Percentiles rank a stretch among this genome's conserved stretches.
phyloP scores from a whole-genome alignment of 53 echinoderm and acorn worm genomes.

The Echinometra lucunter region DNA sequence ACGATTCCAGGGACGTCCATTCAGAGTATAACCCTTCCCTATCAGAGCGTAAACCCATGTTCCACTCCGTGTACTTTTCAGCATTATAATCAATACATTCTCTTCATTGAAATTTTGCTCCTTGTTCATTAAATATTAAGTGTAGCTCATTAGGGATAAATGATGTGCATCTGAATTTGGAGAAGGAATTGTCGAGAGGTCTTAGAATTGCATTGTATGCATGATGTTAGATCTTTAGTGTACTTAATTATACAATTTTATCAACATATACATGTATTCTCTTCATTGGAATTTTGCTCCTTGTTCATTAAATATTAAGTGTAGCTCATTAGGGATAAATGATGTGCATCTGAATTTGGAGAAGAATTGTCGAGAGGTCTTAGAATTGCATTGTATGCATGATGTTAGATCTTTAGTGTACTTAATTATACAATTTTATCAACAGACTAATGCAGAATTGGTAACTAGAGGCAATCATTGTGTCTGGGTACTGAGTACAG shows the following conservation, averaged over 20 bases:
- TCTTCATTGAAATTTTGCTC: slow-evolving; percentile 31
- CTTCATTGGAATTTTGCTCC: slow-evolving; percentile 21
- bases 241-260: background rate
- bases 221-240: background rate
- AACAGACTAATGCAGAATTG: background rate
- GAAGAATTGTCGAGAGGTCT: background rate
- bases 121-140: slow-evolving; percentile 42
- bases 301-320: slow-evolving; percentile 45
- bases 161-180: background rate
- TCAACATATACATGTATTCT: no score
- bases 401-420: background rate
- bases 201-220: background rate
- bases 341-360: background rate
- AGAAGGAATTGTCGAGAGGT: background rate
- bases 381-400: background rate
- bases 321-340: slow-evolving; percentile 7
- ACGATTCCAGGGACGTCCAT: slow-evolving; percentile 33
- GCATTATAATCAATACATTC: slow-evolving; percentile 34
- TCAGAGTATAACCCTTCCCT: background rate
- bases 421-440: background rate
- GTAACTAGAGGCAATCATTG: background rate
- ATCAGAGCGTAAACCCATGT: slow-evolving; percentile 29
- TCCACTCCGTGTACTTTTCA: background rate
- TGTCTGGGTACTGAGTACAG: background rate
- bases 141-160: slow-evolving; percentile 7